phyloP scores from a whole-genome alignment of 2,888 invertebrate genomes.

The Drosophila flavopinicola region DNA sequence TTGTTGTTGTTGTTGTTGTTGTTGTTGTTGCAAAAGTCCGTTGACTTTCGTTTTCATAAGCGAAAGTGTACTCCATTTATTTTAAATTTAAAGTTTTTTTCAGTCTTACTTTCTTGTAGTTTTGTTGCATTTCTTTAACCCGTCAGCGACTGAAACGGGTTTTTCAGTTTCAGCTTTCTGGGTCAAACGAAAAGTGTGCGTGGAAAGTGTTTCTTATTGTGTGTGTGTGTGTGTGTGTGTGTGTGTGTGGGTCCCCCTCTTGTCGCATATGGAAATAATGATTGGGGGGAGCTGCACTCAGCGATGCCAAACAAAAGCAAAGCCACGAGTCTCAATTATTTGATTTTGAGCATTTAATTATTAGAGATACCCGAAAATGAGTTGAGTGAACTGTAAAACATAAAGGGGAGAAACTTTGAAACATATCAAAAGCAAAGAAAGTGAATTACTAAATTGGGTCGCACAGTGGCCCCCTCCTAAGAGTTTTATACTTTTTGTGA shows the following conservation, averaged over 20 bases:
- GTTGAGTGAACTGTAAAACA: constrained; percentile 66
- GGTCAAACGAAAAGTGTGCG: constrained; percentile 69
- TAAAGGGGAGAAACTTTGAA: constrained; percentile 45
- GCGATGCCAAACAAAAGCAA: constrained; percentile 27
- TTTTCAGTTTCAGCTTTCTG: constrained; percentile 64
- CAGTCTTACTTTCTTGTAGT: constrained; percentile 56
- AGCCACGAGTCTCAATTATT: constrained; percentile 60
- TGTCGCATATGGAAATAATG: constrained; percentile 46
- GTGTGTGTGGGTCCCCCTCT: no score
- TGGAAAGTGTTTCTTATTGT: constrained; percentile 66
- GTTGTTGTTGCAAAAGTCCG: constrained; percentile 71
- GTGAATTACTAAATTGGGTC: constrained; percentile 74
- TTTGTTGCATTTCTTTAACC: constrained; percentile 77
- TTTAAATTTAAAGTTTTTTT: constrained; percentile 63
- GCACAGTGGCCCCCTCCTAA: constrained; percentile 17
- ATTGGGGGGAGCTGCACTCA: constrained; percentile 37
- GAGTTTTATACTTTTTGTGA: constrained; percentile 11
- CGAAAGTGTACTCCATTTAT: constrained; percentile 83
- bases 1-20: constrained; percentile 15
- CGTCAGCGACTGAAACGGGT: constrained; percentile 66
- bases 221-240: no score
- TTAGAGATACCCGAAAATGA: constrained; percentile 33
- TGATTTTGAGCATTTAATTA: constrained; percentile 69
- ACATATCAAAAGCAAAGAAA: constrained; percentile 61
- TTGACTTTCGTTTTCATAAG: constrained; percentile 84